Evolutionary conservation across 2,797 vertebrate genomes (phyloP), one percentile per base, ranked within the genome.

Genomic region (Trachurus trachurus): DNA sequence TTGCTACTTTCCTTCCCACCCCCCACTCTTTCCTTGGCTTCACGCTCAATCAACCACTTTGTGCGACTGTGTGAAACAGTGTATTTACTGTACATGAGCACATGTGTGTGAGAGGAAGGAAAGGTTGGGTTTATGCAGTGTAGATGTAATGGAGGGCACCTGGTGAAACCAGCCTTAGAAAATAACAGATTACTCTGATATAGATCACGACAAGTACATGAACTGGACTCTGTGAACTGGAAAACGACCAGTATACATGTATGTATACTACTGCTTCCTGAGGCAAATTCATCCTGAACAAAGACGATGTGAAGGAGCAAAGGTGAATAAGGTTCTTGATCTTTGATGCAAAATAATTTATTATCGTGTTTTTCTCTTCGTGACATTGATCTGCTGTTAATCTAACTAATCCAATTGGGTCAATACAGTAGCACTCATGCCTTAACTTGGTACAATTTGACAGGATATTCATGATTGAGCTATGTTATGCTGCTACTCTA

Each of bases 151-250:
- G 39, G 56, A 54, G 64, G 50, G 40, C 59, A 66, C 44, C 58
- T 45, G 65, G 71, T 39, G 5, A 17, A 71, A 69, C 9, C 22
- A 8, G 11, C 64, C 17, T 39, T 21, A 40, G 6, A 66, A 56
- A 2, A 45, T 60, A 66, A 88, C 59, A 69, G 67, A 86, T 76
- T 71, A 54, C 71, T 60, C 37, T 60, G 40, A 71, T 47, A 85
- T 67, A n/a, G 47, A 60, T 52, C 34, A 72, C 0, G 69, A 82
- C 80, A 80, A 61, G 52, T 11, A 11, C 54, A 62, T 34, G 50
- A 63, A 34, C 39, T 16, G 8, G 40, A 29, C 58, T 58, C 57
- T 70, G 71, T n/a, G 16, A 54, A 9, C 13, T 66, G 42, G 44
- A 76, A 17, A 72, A 53, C 39, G n/a, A 29, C 31, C 69, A 21